Evolutionary conservation across 1,140 invertebrate species (phyloP), one percentile per base, ranked within the genome.

Genomic region (Zaprionus inermis): DNA sequence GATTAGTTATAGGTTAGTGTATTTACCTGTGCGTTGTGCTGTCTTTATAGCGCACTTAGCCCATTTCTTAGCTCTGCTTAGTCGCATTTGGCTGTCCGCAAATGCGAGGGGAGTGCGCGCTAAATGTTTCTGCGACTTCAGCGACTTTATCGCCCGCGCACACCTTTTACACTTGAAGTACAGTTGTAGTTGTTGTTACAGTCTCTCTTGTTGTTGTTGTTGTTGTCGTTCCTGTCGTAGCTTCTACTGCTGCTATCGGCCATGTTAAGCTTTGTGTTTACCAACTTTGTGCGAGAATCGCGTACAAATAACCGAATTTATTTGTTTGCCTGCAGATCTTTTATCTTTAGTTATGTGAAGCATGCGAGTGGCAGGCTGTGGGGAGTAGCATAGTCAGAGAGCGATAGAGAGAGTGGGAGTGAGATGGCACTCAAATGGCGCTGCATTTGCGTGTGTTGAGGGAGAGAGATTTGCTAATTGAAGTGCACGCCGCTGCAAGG

Each of bases 231-330:
- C 1, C n/a, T 44, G n/a, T 44, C n/a, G 38, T 44, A n/a, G 38
- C 38, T 44, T 44, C 16, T 44, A 44, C 3, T 34, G n/a, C n/a
- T 64, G 32, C 30, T 64, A 64, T 64, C 61, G 61, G 61, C 49
- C 38, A 65, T 56, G 63, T 56, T 56, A 54, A 65, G 63, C 52
- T 65, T 56, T 63, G 60, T 81, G 69, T 81, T 80, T 76, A 57
- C 68, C 44, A 67, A 72, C 20, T 77, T 75, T 49, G 28, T 73
- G 70, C 79, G 61, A 74, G 78, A 82, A 66, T 78, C 78, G 72
- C 71, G 63, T 34, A 76, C 67, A 82, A 82, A 82, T 82, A 82
- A 41, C 65, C 58, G 41, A 82, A 82, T 82, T 82, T 82, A 82
- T 78, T 28, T 58, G 44, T 34, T 57, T 61, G 63, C 38, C 34